Evolutionary conservation across 2,888 invertebrate species (phyloP).

Genomic region (Dasysyrphus tricinctus): DNA sequence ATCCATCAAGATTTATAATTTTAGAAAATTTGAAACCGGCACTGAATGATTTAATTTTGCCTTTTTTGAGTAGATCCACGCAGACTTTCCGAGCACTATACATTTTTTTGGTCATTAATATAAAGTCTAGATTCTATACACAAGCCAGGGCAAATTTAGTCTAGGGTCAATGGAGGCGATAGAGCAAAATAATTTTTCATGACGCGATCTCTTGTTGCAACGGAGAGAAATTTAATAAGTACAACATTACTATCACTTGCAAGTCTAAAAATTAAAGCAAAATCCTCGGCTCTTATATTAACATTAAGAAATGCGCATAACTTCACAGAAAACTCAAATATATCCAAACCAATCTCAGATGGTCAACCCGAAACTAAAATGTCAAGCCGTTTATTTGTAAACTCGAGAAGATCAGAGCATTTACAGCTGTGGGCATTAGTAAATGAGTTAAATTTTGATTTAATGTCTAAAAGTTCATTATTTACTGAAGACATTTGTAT

Average conservation of each 20-base stretch:
- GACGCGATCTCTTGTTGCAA: conserved; percentile 1
- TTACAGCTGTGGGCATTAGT: not conserved
- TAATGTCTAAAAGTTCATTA: not conserved
- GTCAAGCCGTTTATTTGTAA: not conserved
- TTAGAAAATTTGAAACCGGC: not conserved
- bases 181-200: conserved; percentile 2
- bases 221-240: not conserved
- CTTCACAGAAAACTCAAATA: too few relatives aligned
- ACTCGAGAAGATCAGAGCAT: not conserved
- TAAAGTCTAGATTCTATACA: not conserved
- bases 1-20: not conserved
- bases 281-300: too few relatives aligned
- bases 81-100: not conserved
- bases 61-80: not conserved
- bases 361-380: conserved; percentile 82
- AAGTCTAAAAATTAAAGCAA: too few relatives aligned
- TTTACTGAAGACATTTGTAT: not conserved
- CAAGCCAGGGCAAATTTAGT: not conserved
- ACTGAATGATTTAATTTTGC: not conserved
- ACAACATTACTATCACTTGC: too few relatives aligned
- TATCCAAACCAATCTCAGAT: too few relatives aligned
- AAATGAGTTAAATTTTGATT: not conserved
- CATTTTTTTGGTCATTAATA: conserved; percentile 1
- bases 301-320: too few relatives aligned
- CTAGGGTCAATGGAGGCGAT: not conserved